phyloP scores from a whole-genome alignment of 2,888 invertebrate species.

The Sarcophaga carnaria region DNA sequence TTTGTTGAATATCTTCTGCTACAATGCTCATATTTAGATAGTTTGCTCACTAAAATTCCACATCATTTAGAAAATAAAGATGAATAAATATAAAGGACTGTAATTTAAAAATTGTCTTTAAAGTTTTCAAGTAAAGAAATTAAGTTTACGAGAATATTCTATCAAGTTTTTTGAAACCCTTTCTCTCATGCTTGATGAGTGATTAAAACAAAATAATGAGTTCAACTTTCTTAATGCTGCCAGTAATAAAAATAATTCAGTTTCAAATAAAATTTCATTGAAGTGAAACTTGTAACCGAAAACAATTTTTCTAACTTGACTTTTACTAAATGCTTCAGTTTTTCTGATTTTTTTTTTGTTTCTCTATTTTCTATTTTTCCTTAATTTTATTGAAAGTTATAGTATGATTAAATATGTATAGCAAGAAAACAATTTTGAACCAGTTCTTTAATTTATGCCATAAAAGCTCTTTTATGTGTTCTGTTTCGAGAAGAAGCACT shows the following conservation, averaged over 20 bases:
- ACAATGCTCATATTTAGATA: too few species aligned
- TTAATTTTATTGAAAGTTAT: constrained; percentile 36
- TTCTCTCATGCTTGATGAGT: too few species aligned
- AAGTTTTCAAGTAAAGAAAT: too few species aligned
- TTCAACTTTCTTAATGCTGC: not conserved
- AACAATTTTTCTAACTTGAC: constrained; percentile 27
- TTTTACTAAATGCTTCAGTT: constrained; percentile 20
- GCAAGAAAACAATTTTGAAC: not conserved
- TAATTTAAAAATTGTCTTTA: too few species aligned
- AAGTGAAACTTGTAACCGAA: constrained; percentile 42
- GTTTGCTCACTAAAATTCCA: too few species aligned
- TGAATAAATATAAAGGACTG: too few species aligned
- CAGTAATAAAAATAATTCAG: not conserved
- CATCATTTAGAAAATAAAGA: too few species aligned
- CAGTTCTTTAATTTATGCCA: constrained; percentile 56
- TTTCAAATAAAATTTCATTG: not conserved
- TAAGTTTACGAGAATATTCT: too few species aligned
- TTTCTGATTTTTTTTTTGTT: not conserved
- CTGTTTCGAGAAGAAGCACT: not conserved
- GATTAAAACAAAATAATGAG: not conserved
- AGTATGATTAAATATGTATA: constrained; percentile 6
- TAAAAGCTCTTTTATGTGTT: constrained; percentile 36
- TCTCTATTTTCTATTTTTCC: not conserved
- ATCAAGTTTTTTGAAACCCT: too few species aligned
- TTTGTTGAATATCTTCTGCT: too few species aligned